Conservation (phyloP, 1,140 invertebrate species). For the Linepithema humile region DNA sequence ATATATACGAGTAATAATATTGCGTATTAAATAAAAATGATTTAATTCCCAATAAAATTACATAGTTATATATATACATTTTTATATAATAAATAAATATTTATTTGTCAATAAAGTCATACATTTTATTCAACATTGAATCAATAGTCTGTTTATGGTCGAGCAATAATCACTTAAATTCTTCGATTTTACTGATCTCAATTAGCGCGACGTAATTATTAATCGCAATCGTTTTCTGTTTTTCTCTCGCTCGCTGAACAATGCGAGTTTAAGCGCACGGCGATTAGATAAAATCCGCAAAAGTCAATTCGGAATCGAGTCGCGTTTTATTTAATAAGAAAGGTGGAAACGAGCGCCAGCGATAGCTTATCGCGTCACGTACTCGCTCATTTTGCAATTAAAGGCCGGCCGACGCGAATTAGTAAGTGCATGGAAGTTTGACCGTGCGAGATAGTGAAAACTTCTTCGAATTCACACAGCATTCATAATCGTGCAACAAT, state of each 20-base stretch:
- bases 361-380: slow-evolving; percentile 39
- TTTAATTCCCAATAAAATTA: background rate
- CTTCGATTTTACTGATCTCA: background rate
- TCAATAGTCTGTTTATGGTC: background rate
- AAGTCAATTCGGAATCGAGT: background rate
- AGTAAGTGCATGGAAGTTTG: background rate
- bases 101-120: background rate
- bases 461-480: slow-evolving; percentile 5
- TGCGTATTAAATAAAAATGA: background rate
- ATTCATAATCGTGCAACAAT: slow-evolving; percentile 20
- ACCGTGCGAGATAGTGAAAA: background rate
- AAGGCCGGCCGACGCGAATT: slow-evolving; percentile 8
- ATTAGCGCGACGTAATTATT: background rate
- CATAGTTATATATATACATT: background rate
- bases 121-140: background rate
- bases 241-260: background rate
- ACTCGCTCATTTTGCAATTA: slow-evolving; percentile 11
- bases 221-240: background rate
- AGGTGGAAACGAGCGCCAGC: too few species aligned
- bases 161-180: background rate
- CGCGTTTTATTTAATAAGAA: slow-evolving; percentile 7
- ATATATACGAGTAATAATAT: background rate
- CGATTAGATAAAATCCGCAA: slow-evolving; percentile 14
- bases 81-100: background rate
- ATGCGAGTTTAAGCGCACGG: background rate